Percentiles rank a stretch among this genome's conserved stretches.
Evolutionary conservation across 2,113 vertebrate genomes (phyloP).

Genomic region (Ageneiosus marmoratus): DNA sequence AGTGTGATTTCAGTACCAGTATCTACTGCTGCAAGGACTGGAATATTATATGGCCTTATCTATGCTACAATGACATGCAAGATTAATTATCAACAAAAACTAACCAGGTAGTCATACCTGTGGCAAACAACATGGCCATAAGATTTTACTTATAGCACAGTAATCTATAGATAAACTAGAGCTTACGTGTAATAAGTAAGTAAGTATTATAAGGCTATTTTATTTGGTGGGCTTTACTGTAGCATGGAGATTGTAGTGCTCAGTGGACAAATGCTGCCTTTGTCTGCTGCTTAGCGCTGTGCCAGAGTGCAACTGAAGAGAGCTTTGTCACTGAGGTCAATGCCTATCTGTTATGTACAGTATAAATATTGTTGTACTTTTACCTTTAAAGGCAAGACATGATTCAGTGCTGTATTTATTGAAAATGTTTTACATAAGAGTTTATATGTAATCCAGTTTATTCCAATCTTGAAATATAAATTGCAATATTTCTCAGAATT

Average conservation of each 20-base stretch:
- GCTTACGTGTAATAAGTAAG: not conserved
- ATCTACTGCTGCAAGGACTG: not conserved
- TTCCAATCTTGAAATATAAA: not conserved
- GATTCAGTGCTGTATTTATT: conserved; percentile 20
- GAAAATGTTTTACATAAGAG: conserved; percentile 17
- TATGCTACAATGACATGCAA: not conserved
- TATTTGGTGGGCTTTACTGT: not conserved
- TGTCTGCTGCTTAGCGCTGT: not conserved
- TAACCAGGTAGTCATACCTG: not conserved
- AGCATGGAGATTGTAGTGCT: conserved; percentile 16
- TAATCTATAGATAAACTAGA: not conserved
- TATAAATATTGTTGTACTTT: conserved; percentile 1
- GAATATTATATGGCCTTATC: not conserved
- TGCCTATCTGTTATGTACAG: conserved; percentile 9
- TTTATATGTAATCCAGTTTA: conserved; percentile 7
- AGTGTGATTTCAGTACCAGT: conserved; percentile 19
- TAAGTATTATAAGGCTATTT: not conserved
- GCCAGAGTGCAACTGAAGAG: conserved; percentile 5
- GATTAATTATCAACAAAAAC: not conserved
- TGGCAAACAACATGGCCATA: not conserved
- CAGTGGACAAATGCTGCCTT: conserved; percentile 16
- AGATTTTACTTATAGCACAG: not conserved
- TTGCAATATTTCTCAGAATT: not conserved
- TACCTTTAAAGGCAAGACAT: not conserved
- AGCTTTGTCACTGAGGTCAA: not conserved